Evolutionary conservation across 2,797 vertebrate species (phyloP).

Genomic region (Myotis daubentonii): DNA sequence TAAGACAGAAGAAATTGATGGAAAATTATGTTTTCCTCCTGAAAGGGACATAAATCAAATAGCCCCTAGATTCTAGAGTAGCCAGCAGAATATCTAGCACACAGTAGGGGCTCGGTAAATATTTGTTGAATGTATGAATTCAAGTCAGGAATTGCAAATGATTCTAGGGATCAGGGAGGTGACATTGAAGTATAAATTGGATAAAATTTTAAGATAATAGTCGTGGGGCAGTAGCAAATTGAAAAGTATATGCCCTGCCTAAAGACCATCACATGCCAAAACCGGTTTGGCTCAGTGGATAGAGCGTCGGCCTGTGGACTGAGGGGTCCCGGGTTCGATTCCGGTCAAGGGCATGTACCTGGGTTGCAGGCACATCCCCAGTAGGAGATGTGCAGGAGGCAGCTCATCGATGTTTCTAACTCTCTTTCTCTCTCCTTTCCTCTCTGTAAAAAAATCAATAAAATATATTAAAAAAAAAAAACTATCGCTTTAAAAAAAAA

Average conservation of each 20-base stretch:
- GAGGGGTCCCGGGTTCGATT: too few species aligned
- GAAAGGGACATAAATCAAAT: neutral
- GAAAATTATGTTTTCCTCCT: neutral
- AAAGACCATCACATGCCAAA: neutral
- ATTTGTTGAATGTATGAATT: neutral
- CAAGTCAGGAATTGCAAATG: conserved; percentile 46
- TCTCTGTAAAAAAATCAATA: too few species aligned
- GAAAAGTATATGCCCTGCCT: neutral
- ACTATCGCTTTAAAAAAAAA: too few species aligned
- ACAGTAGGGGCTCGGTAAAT: neutral
- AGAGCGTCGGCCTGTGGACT: too few species aligned
- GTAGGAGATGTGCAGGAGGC: too few species aligned
- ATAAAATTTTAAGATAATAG: conserved; percentile 27
- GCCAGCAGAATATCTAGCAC: neutral
- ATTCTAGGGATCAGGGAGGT: neutral
- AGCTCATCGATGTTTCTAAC: too few species aligned
- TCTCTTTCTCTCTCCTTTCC: too few species aligned
- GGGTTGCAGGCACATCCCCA: too few species aligned
- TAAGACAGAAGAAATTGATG: conserved; percentile 53
- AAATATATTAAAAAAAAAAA: too few species aligned
- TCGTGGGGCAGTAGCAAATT: neutral
- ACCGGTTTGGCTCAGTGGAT: too few species aligned
- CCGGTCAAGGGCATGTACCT: too few species aligned
- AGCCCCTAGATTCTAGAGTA: neutral
- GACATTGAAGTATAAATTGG: neutral